These are phyloP conservation scores for Synergus japonicus DNA, from an alignment of 2,888 invertebrate species.

Conservation along the genomic window DNA sequence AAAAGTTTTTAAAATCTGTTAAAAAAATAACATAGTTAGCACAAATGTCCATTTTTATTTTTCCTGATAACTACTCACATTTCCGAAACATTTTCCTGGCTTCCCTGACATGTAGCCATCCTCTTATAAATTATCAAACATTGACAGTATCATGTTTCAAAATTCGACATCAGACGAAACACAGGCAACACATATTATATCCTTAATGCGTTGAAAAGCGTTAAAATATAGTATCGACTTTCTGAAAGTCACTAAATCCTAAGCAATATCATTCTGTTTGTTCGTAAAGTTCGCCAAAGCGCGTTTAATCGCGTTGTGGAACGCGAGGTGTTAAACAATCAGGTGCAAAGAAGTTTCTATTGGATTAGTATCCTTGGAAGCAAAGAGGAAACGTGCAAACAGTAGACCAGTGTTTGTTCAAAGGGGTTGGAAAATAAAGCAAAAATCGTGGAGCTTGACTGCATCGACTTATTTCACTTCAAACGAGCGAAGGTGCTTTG, in stretches of 20 bases:
- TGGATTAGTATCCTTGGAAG: constrained; percentile 55
- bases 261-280: constrained; percentile 41
- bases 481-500: constrained; percentile 39
- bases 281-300: constrained; percentile 45
- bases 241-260: constrained; percentile 34
- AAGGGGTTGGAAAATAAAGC: constrained; percentile 50
- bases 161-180: background rate
- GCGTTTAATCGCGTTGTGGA: constrained; percentile 52
- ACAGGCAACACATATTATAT: background rate
- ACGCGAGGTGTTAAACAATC: constrained; percentile 54
- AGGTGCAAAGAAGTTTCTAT: constrained; percentile 55
- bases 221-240: constrained; percentile 28
- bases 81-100: too few relatives aligned
- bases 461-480: constrained; percentile 46
- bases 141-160: background rate
- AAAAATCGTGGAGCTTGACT: constrained; percentile 48
- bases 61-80: too few relatives aligned
- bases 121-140: background rate
- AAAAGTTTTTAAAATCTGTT: too few relatives aligned
- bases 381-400: constrained; percentile 50
- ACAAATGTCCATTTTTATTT: too few relatives aligned
- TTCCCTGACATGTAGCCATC: too few relatives aligned
- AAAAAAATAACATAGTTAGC: too few relatives aligned
- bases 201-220: constrained; percentile 25
- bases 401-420: constrained; percentile 51